These are phyloP conservation scores for Drosophila navojoa DNA, from an alignment of 1,140 invertebrate genomes.

Conservation along the genomic window DNA sequence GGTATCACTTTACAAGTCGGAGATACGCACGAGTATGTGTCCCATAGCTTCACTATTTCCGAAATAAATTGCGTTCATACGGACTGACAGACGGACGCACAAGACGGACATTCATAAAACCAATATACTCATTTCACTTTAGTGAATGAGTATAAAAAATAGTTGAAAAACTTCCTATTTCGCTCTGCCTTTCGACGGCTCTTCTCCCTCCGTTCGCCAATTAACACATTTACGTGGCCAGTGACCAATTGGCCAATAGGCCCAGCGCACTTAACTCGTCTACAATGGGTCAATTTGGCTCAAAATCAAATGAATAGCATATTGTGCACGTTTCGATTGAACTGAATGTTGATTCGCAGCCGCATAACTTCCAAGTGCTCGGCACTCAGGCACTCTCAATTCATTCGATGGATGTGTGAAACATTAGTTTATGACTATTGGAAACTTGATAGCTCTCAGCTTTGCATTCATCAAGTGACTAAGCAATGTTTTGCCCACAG, in stretches of 20 bases:
- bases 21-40: no score
- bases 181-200: neutral
- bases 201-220: neutral
- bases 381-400: neutral
- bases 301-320: constrained; percentile 2
- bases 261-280: constrained; percentile 9
- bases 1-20: no score
- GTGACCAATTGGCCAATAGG: constrained; percentile 18
- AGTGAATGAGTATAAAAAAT: no score
- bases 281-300: constrained; percentile 24
- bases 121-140: no score
- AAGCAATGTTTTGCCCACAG: no score
- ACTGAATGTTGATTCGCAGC: no score
- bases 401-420: neutral
- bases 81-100: no score
- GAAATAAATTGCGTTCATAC: no score
- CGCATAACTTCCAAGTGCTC: neutral
- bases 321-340: neutral
- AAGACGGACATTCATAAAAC: no score
- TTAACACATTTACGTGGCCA: constrained; percentile 23
- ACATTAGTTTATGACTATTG: neutral
- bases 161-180: neutral
- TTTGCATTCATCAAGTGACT: no score
- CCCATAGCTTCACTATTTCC: no score
- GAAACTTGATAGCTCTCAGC: no score